A percentile compares a stretch with the other conserved stretches of the same genome.
phyloP scores from a whole-genome alignment of 2,113 vertebrate species.

The Heloderma charlesbogerti region DNA sequence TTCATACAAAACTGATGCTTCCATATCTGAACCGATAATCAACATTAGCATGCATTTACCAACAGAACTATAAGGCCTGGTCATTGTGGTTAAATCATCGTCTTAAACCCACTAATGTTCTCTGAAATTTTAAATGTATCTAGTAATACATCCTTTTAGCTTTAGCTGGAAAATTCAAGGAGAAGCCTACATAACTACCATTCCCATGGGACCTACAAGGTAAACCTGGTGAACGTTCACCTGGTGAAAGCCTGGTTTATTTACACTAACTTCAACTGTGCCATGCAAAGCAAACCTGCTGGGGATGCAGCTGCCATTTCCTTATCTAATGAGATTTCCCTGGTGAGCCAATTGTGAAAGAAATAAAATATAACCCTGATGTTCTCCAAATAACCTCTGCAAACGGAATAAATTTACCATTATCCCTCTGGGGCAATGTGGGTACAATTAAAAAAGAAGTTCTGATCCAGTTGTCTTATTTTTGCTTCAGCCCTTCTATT shows the following conservation, averaged over 20 bases:
- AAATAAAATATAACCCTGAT: conserved; percentile 5
- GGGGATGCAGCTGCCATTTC: not conserved
- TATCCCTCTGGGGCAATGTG: not conserved
- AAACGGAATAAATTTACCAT: conserved; percentile 7
- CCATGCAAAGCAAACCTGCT: rapidly evolving
- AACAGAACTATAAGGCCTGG: too few species aligned
- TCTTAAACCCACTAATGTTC: not conserved
- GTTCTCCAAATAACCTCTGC: not conserved
- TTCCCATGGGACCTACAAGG: not conserved
- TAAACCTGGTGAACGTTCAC: not conserved
- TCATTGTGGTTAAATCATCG: not conserved
- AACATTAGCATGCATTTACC: not conserved
- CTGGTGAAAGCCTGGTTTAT: conserved; percentile 14
- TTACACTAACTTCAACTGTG: conserved; percentile 7
- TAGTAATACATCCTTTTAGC: not conserved
- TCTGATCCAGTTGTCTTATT: not conserved
- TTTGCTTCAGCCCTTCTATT: not conserved
- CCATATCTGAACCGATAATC: too few species aligned
- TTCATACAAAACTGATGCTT: not conserved
- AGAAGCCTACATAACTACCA: not conserved
- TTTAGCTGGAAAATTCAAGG: not conserved
- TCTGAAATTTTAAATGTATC: not conserved
- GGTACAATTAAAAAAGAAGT: not conserved
- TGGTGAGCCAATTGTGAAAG: conserved; percentile 11
- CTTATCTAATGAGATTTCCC: conserved; percentile 8